These are phyloP conservation scores for Zosterops borbonicus DNA, from an alignment of 2,113 vertebrate genomes.

Conservation along the genomic window DNA sequence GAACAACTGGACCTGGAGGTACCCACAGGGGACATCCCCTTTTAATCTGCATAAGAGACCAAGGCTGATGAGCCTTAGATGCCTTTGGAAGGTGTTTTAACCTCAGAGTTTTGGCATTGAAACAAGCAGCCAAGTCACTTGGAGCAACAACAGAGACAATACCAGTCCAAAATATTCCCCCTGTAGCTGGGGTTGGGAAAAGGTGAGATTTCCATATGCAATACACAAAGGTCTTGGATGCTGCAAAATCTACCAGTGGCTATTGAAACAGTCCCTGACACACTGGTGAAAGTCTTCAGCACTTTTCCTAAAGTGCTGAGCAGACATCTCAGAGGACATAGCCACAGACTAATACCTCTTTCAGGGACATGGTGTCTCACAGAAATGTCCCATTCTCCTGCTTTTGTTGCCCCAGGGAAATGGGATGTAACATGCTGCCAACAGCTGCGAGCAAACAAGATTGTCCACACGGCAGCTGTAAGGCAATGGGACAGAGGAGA, in stretches of 20 bases:
- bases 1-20: not conserved
- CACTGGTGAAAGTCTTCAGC: not conserved
- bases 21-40: not conserved
- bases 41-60: not conserved
- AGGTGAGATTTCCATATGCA: not conserved
- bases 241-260: not conserved
- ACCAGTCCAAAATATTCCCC: not conserved
- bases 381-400: not conserved
- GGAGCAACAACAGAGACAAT: not conserved
- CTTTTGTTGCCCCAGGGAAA: not conserved
- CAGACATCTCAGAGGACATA: not conserved
- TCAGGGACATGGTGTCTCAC: not conserved
- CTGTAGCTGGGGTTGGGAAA: not conserved
- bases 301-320: not conserved
- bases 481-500: not conserved
- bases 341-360: not conserved
- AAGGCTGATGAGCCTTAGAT: not conserved
- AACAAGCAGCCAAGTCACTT: not conserved
- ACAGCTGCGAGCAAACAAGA: conserved; percentile 49
- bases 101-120: not conserved
- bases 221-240: not conserved
- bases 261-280: not conserved
- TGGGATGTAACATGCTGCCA: not conserved
- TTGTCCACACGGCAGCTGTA: conserved; percentile 47
- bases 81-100: not conserved